Base-by-base conservation (phyloP, 2,888 invertebrate species). In the Zygothrica quintamaculata region DNA sequence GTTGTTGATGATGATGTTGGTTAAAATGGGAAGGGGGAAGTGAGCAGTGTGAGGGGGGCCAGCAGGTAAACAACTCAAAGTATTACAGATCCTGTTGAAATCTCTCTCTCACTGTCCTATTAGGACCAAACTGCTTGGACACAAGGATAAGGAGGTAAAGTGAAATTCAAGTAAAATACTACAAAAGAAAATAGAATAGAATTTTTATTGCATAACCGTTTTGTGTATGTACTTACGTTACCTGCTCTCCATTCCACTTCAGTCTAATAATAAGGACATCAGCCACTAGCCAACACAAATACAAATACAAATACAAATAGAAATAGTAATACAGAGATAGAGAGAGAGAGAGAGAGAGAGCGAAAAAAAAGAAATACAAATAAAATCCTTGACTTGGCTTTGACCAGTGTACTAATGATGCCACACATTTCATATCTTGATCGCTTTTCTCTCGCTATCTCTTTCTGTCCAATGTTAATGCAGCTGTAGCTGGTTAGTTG, bases 351-450 rank as follows among this genome's bases (percentile, higher is more conserved):
- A n/a, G n/a, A n/a, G n/a, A n/a, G n/a, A n/a, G n/a, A n/a, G n/a
- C n/a, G n/a, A n/a, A n/a, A n/a, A n/a, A n/a, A n/a, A n/a, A n/a
- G n/a, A n/a, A n/a, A n/a, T n/a, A n/a, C n/a, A 39, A 13, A 48
- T 36, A 61, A 57, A 65, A 72, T 59, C 66, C 87, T 79, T 74
- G 80, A 80, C 71, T 65, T 57, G 71, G 56, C 48, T 33, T 40
- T 57, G 51, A 37, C 47, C 67, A 43, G 51, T 68, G 60, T 59
- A 86, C 88, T 86, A 88, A 87, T 88, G 84, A 88, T 82, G 84
- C 78, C 81, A 87, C 71, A 79, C 84, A 75, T 67, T 70, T 70
- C 72, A 64, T 87, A 82, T 84, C 87, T 81, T 73, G 81, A 82
- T 87, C 81, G 42, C 53, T 26, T 11, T 16, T 2, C 13, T 12